A percentile compares a stretch with the other conserved stretches of the same genome.
These are phyloP conservation scores for Arbacia lixula DNA, from an alignment of 53 echinoderm and acorn worm species.

Conservation along the genomic window DNA sequence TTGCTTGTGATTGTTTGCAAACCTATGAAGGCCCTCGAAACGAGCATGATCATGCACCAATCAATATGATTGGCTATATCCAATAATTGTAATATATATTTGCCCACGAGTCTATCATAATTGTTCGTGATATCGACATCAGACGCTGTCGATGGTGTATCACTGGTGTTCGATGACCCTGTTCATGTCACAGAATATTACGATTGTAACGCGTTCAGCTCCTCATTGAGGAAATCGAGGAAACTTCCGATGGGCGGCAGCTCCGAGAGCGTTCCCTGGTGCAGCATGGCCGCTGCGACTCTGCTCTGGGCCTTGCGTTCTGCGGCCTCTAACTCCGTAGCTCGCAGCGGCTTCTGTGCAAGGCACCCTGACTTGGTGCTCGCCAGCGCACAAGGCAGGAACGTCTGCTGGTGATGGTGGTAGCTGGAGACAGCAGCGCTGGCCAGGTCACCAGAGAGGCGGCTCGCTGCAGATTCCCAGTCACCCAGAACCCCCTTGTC, in stretches of 20 bases:
- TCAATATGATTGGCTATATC: too few relatives aligned
- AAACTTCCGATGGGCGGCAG: constrained; percentile 91
- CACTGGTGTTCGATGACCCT: too few relatives aligned
- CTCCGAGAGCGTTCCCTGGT: constrained; percentile 59
- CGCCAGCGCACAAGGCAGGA: constrained; percentile 86
- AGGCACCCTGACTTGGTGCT: constrained; percentile 89
- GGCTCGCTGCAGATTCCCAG: constrained; percentile 19
- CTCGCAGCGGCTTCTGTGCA: constrained; percentile 60
- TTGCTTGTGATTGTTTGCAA: too few relatives aligned
- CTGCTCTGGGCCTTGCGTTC: constrained; percentile 23
- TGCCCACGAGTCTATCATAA: too few relatives aligned
- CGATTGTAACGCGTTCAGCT: constrained; percentile 57
- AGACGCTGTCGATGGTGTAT: too few relatives aligned
- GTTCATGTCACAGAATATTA: neutral
- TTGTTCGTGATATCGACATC: too few relatives aligned
- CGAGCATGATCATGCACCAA: too few relatives aligned
- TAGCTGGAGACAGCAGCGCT: constrained; percentile 36
- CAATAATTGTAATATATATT: too few relatives aligned
- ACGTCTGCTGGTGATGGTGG: constrained; percentile 47
- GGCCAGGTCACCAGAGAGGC: constrained; percentile 37
- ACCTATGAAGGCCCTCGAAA: too few relatives aligned
- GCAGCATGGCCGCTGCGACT: constrained; percentile 54
- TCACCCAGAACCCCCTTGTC: constrained; percentile 29
- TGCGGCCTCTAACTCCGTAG: constrained; percentile 45
- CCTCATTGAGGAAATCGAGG: constrained; percentile 89